Percentiles rank a stretch among this genome's conserved stretches.
Conservation (phyloP, 2,888 invertebrate species). For the Leptinotarsa peninsularis region DNA sequence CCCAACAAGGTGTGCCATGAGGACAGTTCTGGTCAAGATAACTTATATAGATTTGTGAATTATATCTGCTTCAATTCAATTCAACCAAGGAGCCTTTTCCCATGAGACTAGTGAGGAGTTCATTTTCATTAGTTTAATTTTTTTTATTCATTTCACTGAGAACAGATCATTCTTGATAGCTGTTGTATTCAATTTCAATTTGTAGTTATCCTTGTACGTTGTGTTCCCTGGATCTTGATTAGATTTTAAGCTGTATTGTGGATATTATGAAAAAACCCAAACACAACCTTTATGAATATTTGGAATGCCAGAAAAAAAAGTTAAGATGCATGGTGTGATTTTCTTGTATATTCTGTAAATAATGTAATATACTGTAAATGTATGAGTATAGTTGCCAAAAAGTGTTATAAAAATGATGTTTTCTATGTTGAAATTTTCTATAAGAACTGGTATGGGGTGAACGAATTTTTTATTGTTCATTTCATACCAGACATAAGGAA, state of each 20-base stretch:
- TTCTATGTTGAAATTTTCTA: constrained; percentile 56
- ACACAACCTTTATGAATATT: not conserved
- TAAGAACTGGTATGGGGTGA: constrained; percentile 42
- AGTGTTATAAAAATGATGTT: constrained; percentile 48
- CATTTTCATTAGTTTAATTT: not conserved
- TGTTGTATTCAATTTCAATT: not conserved
- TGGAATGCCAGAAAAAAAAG: constrained; percentile 23
- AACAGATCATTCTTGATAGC: not conserved
- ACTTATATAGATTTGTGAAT: no score
- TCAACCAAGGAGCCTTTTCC: no score
- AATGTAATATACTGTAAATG: constrained; percentile 57
- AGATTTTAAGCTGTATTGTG: not conserved
- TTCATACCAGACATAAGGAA: constrained; percentile 54
- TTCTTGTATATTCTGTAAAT: constrained; percentile 52
- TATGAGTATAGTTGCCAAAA: constrained; percentile 56
- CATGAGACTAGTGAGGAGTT: not conserved
- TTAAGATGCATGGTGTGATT: no score
- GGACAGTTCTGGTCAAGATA: no score
- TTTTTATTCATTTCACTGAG: not conserved
- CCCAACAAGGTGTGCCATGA: no score
- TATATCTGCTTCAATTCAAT: no score
- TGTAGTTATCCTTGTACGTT: not conserved
- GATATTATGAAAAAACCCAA: not conserved
- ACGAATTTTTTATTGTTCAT: constrained; percentile 33
- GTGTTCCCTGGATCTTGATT: not conserved